phyloP scores from a whole-genome alignment of 2,797 vertebrate genomes.

The Sciurus vulgaris region DNA sequence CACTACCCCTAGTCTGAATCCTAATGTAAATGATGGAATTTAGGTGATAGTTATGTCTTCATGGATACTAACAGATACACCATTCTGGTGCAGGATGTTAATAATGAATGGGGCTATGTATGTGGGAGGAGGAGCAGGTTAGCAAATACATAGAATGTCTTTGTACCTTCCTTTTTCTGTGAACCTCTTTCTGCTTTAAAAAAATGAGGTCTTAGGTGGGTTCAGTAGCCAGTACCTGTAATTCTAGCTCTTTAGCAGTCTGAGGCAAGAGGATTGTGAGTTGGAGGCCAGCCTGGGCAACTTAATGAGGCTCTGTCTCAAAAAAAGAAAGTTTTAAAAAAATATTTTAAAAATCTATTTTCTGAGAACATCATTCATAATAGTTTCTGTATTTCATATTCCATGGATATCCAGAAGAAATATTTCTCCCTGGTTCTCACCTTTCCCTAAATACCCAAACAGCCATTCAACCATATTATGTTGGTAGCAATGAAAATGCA shows the following conservation, averaged over 20 bases:
- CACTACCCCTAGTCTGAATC: not conserved
- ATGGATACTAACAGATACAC: too few relatives aligned
- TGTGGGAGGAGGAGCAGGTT: not conserved
- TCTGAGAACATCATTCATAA: not conserved
- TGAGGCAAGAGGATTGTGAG: too few relatives aligned
- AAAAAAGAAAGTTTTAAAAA: not conserved
- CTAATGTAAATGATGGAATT: not conserved
- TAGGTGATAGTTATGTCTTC: not conserved
- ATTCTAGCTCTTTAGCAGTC: too few relatives aligned
- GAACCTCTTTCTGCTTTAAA: not conserved
- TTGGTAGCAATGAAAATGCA: not conserved
- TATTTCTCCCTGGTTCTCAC: not conserved
- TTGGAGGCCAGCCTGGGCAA: too few relatives aligned
- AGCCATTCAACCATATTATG: not conserved
- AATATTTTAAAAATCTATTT: not conserved
- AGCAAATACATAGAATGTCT: too few relatives aligned
- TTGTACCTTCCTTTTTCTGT: not conserved
- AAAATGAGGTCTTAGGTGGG: not conserved
- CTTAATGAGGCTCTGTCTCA: too few relatives aligned
- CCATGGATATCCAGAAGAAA: not conserved
- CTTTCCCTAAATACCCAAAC: not conserved
- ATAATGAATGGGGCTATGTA: not conserved
- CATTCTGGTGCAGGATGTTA: not conserved
- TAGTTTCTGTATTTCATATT: not conserved
- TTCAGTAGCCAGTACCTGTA: not conserved